These are phyloP conservation scores for Panthera uncia DNA, from an alignment of 2,113 vertebrate species.

Conservation along the genomic window DNA sequence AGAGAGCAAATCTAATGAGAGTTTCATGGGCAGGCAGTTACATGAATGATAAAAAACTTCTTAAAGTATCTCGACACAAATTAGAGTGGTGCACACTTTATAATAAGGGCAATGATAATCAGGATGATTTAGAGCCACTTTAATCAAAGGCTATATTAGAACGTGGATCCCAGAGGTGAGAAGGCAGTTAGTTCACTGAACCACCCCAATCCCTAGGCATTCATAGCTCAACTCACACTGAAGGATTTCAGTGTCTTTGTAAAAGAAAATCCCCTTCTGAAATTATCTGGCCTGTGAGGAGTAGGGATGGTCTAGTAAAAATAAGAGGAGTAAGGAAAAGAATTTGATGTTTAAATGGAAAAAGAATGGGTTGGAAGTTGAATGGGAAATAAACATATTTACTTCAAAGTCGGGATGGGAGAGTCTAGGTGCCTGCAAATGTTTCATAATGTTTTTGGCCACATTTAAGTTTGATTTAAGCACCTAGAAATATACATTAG, in stretches of 20 bases:
- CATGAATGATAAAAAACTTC: constrained; percentile 63
- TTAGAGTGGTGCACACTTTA: neutral
- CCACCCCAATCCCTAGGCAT: constrained; percentile 54
- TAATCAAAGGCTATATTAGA: constrained; percentile 57
- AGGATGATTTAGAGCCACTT: constrained; percentile 40
- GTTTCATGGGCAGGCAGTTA: constrained; percentile 31
- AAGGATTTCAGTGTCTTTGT: constrained; percentile 74
- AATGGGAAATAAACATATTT: neutral
- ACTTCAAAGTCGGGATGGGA: neutral
- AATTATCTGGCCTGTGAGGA: constrained; percentile 4
- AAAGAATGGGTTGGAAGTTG: neutral
- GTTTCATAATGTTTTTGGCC: neutral
- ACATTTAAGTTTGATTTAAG: neutral
- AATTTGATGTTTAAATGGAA: neutral
- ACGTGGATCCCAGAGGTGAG: constrained; percentile 67
- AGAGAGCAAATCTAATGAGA: constrained; percentile 1
- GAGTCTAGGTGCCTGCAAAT: neutral
- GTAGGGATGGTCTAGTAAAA: neutral
- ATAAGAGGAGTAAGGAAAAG: constrained; percentile 11
- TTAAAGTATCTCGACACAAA: constrained; percentile 65
- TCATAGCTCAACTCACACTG: constrained; percentile 51
- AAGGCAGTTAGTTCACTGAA: constrained; percentile 53
- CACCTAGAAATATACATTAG: neutral
- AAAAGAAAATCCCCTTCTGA: constrained; percentile 63
- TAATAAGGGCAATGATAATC: constrained; percentile 62